Conservation (phyloP, 2,113 vertebrate genomes). For the Tragelaphus imberbis region DNA sequence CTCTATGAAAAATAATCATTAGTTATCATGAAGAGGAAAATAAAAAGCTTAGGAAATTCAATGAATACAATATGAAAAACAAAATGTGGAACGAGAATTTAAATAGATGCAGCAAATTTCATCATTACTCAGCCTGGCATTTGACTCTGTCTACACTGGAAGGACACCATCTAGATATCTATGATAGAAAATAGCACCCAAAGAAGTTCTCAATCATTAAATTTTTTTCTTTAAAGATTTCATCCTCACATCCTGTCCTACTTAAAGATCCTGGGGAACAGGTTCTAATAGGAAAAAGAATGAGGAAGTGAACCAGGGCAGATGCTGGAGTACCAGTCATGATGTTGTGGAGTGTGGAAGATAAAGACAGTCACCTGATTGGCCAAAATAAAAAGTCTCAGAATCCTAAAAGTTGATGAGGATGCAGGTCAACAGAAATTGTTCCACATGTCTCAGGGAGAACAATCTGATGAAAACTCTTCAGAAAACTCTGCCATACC, state of each 20-base stretch:
- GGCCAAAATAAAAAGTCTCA: not conserved
- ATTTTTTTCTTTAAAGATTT: not conserved
- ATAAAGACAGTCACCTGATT: not conserved
- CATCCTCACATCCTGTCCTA: not conserved
- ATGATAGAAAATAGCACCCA: not conserved
- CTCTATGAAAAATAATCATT: not conserved
- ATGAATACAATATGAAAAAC: not conserved
- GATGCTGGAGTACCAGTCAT: no score
- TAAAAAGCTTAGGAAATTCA: not conserved
- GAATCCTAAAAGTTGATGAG: not conserved
- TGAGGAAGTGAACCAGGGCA: not conserved
- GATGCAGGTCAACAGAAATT: rapidly evolving
- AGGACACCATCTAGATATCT: not conserved
- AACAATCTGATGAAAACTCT: not conserved
- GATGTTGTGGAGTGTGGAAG: rapidly evolving
- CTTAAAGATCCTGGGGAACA: not conserved
- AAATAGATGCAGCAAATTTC: no score
- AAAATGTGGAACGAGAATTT: not conserved
- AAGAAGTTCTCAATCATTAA: not conserved
- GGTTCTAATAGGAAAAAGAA: not conserved
- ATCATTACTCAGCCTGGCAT: not conserved
- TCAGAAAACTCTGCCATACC: not conserved
- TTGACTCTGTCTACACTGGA: not conserved
- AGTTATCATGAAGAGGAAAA: not conserved
- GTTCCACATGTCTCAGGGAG: rapidly evolving